Base-by-base conservation (phyloP, 2,797 vertebrate species). In the Etheostoma perlongum region DNA sequence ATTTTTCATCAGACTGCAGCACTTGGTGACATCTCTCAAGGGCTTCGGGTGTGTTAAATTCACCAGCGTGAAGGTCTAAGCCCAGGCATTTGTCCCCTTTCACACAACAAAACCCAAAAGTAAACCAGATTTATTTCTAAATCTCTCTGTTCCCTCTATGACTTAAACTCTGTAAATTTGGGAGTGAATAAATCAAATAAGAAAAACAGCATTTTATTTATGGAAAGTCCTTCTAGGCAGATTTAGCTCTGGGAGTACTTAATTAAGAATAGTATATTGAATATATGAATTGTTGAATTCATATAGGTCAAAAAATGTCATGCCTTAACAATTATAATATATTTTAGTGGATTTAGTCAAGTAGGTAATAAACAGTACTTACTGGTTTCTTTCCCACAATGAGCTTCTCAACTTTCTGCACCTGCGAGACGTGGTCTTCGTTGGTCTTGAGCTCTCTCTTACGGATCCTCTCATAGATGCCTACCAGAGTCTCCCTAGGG, bases 321-420 rank as follows among this genome's bases (percentile, higher is more conserved):
- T 36, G 4, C n/a, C 14, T 57, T 81, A 16, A 63, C 65, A 49
- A 61, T 19, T 1, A 49, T 12, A 9, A 65, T 18, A 12, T 1
- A 9, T 42, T 44, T 52, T 16, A 36, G 2, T 54, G 12, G 65
- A 13, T n/a, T 76, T 52, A 21, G 36, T 11, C 10, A 13, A 51
- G 16, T 4, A 47, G 15, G 74, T 27, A 42, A 21, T 19, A n/a
- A 68, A 23, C 0, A 21, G 10, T 18, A 88, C 98, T 89, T 92
- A 99, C 98, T 16, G 97, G 97, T 88, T 99, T 99, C 93, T 99
- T 99, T 36, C 98, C 97, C 67, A 99, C 98, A 2, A 99, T 99
- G 88, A 99, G 97, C 85, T 99, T 99, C 90, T 99, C 98, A 68
- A 99, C 98, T 93, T 99, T 99, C 94, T 99, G 97, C 85, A 99